Conservation (phyloP, 2,797 vertebrate species). For the Darevskia mixta region DNA sequence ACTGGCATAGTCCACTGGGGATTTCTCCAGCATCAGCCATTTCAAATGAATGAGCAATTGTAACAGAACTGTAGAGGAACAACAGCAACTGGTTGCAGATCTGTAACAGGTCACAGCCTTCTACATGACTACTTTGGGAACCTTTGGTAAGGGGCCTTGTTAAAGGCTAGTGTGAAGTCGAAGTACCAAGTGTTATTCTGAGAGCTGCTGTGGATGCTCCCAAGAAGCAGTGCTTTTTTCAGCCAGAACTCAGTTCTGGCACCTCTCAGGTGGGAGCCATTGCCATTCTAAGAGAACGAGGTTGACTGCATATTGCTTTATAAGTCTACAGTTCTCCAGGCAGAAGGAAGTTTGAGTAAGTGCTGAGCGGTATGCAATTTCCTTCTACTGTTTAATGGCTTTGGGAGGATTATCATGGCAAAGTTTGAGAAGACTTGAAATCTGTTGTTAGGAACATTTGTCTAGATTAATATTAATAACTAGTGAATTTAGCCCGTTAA, state of each 20-base stretch:
- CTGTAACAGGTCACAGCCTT: neutral
- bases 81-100: neutral
- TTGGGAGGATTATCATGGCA: too few species aligned
- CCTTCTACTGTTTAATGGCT: too few species aligned
- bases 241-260: too few species aligned
- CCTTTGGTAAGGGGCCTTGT: neutral
- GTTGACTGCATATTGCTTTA: too few species aligned
- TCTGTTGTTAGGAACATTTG: neutral
- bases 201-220: neutral
- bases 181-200: neutral
- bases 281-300: too few species aligned
- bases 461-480: neutral
- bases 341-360: too few species aligned
- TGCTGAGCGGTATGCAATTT: too few species aligned
- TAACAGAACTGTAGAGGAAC: neutral
- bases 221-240: neutral
- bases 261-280: too few species aligned
- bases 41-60: neutral
- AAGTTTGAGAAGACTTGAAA: too few species aligned
- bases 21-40: neutral
- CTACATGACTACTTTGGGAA: neutral
- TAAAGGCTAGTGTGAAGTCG: neutral
- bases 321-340: too few species aligned
- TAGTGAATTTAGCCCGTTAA: too few species aligned
- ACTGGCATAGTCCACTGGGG: neutral